These are phyloP conservation scores for Ectemnius continuus DNA, from an alignment of 2,888 invertebrate species.

Conservation along the genomic window DNA sequence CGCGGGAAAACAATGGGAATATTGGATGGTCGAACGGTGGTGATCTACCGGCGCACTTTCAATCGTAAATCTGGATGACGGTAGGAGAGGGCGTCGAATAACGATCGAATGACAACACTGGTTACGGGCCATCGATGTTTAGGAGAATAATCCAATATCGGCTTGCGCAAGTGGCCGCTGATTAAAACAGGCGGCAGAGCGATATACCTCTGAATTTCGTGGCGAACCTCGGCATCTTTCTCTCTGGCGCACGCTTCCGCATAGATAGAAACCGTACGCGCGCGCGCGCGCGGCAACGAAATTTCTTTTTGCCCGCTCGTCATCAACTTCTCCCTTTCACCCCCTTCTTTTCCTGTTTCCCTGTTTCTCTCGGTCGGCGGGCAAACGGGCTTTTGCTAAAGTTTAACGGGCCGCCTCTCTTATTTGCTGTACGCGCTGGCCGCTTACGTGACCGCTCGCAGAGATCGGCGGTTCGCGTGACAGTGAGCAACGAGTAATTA, in stretches of 20 bases:
- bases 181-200: neutral
- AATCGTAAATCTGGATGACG: too few relatives aligned
- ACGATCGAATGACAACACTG: conserved; percentile 9
- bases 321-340: neutral
- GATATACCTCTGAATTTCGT: neutral
- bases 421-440: conserved; percentile 28
- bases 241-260: neutral
- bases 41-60: too few relatives aligned
- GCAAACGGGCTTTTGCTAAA: conserved; percentile 11
- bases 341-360: neutral
- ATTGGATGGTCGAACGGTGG: too few relatives aligned
- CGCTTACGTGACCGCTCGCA: conserved; percentile 45
- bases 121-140: conserved; percentile 21
- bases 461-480: conserved; percentile 55
- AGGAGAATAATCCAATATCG: conserved; percentile 23
- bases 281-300: neutral
- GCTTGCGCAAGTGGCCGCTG: neutral
- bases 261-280: too few relatives aligned
- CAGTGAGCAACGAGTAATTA: conserved; percentile 50
- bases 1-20: too few relatives aligned
- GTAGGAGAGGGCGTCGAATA: neutral
- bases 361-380: neutral
- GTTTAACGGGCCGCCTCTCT: conserved; percentile 23
- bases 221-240: neutral
- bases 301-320: neutral